A percentile compares a stretch with the other conserved stretches of the same genome.
Evolutionary conservation across 92 coral and sea anemone species (phyloP).

Genomic region (Parazoanthus atlanticus): DNA sequence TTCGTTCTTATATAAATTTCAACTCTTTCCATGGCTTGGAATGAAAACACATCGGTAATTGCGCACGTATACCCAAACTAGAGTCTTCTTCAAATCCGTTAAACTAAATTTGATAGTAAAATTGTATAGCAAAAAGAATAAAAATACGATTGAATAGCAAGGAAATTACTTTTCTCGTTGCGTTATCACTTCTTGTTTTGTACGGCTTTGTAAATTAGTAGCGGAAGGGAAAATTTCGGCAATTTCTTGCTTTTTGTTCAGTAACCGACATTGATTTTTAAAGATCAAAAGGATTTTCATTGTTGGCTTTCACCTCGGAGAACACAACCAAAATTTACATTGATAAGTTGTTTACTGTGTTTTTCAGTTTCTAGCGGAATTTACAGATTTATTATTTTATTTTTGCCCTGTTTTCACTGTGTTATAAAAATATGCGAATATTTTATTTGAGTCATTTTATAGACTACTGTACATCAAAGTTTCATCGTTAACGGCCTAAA

Average conservation of each 20-base stretch:
- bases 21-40: neutral
- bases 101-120: constrained; percentile 6
- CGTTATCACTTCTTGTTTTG: neutral
- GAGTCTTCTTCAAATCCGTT: neutral
- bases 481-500: neutral
- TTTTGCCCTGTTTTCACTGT: neutral
- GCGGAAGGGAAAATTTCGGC: constrained; percentile 25
- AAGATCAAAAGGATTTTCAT: constrained; percentile 27
- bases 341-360: constrained; percentile 8
- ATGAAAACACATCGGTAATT: neutral
- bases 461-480: neutral
- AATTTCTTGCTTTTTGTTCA: constrained; percentile 19
- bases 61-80: neutral
- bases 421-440: neutral
- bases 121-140: neutral
- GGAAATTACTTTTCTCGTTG: neutral
- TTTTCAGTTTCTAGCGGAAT: neutral
- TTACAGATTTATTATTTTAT: neutral
- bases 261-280: constrained; percentile 28
- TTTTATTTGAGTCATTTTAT: no score
- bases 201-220: constrained; percentile 3
- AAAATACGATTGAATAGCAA: neutral
- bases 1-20: neutral
- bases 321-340: constrained; percentile 33
- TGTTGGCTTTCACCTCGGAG: constrained; percentile 4